Evolutionary conservation across 1,140 invertebrate species (phyloP).

Genomic region (Trypoxylus dichotomus): DNA sequence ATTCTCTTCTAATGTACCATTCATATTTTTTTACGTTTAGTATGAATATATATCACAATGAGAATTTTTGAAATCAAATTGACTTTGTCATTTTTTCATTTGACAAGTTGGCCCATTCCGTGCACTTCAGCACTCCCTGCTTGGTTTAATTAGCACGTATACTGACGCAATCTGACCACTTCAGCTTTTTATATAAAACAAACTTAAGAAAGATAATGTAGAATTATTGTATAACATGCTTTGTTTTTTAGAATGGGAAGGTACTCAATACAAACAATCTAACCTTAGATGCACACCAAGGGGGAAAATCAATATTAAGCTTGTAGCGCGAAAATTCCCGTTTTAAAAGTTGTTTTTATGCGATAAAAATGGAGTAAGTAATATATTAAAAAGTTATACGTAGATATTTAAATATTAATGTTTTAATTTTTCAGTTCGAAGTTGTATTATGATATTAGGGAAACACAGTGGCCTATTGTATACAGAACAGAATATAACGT

Average conservation of each 20-base stretch:
- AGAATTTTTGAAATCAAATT: background rate
- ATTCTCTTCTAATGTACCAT: background rate
- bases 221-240: background rate
- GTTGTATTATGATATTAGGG: conserved; percentile 46
- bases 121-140: background rate
- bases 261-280: conserved; percentile 11
- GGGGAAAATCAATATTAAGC: conserved; percentile 27
- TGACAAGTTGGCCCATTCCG: background rate
- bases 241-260: background rate
- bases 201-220: too few relatives aligned
- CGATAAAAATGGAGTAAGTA: conserved; percentile 33
- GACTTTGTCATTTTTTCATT: conserved; percentile 19
- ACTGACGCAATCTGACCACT: too few relatives aligned
- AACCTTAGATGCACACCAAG: background rate
- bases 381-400: background rate
- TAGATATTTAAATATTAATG: background rate
- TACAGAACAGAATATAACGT: conserved; percentile 81
- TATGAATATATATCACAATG: background rate
- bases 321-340: background rate
- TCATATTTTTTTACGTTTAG: background rate
- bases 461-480: conserved; percentile 69
- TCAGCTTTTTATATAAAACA: too few relatives aligned
- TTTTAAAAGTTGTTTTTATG: background rate
- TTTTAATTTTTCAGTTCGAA: conserved; percentile 34
- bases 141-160: too few relatives aligned